A percentile compares a stretch with the other conserved stretches of the same genome.
Conservation (phyloP, 2,797 vertebrate species). For the Mastacembelus armatus region DNA sequence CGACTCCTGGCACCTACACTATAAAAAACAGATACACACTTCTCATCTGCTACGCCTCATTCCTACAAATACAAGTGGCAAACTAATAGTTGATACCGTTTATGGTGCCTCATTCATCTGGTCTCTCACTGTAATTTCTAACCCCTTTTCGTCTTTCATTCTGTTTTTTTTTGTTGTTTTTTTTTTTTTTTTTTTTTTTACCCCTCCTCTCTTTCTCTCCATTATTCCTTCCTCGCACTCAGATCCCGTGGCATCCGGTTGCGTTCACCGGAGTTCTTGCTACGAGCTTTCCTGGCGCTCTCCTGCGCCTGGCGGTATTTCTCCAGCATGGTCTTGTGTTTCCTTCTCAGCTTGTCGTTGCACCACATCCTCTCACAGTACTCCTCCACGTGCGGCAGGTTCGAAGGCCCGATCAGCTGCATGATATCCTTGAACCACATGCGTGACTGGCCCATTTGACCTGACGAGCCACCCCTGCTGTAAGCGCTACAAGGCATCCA, state of each 20-base stretch:
- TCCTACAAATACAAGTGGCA: slow-evolving; percentile 10
- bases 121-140: slow-evolving; percentile 12
- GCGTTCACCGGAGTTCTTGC: slow-evolving; percentile 84
- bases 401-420: slow-evolving; percentile 91
- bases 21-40: slow-evolving; percentile 10
- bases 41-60: slow-evolving; percentile 7
- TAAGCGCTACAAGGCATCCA: slow-evolving; percentile 78
- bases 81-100: slow-evolving; percentile 1
- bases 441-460: slow-evolving; percentile 71
- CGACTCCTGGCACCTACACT: neutral
- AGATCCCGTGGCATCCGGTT: slow-evolving; percentile 89
- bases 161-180: too few relatives aligned
- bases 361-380: slow-evolving; percentile 95
- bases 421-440: slow-evolving; percentile 95
- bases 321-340: slow-evolving; percentile 88
- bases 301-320: slow-evolving; percentile 89
- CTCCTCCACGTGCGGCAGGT: slow-evolving; percentile 88
- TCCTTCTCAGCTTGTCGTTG: slow-evolving; percentile 84
- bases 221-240: slow-evolving; percentile 50
- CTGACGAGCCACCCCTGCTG: slow-evolving; percentile 60
- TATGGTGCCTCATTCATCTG: neutral
- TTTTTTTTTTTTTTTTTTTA: too few relatives aligned
- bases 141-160: slow-evolving; percentile 6
- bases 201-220: neutral
- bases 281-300: slow-evolving; percentile 84